phyloP scores from a whole-genome alignment of 64 coral and sea anemone genomes.

The Orbicella faveolata region DNA sequence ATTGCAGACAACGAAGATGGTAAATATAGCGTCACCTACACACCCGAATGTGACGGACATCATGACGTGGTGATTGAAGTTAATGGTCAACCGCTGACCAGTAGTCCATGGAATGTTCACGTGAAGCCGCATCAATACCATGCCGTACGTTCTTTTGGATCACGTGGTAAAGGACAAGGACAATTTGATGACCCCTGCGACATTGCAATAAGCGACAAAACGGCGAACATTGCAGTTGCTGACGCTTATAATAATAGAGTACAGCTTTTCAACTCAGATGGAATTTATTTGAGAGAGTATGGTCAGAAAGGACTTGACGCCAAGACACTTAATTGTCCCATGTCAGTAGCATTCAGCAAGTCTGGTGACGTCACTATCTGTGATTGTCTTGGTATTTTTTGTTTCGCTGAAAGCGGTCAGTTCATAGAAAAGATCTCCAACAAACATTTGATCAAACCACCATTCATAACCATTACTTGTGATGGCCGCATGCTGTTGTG shows the following conservation, averaged over 20 bases:
- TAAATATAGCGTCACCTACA: not conserved
- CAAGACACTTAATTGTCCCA: no score
- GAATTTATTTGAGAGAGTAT: no score
- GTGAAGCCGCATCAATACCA: not conserved
- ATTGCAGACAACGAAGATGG: not conserved
- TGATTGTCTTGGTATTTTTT: no score
- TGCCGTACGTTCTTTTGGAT: not conserved
- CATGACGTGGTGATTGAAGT: not conserved
- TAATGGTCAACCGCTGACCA: conserved; percentile 5
- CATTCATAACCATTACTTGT: not conserved
- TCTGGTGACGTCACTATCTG: no score
- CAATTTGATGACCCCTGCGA: not conserved
- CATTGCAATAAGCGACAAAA: conserved; percentile 6
- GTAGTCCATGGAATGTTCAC: not conserved
- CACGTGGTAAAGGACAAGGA: not conserved
- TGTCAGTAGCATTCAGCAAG: no score
- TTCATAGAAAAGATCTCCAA: no score
- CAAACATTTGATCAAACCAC: no score
- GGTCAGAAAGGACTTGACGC: no score
- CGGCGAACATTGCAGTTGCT: not conserved
- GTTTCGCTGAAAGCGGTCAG: no score
- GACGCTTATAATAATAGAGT: not conserved
- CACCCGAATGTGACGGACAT: not conserved
- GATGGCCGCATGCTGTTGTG: not conserved
- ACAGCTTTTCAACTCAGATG: no score